These are phyloP conservation scores for Leistus spinibarbis DNA, from an alignment of 2,888 invertebrate genomes.

Conservation along the genomic window DNA sequence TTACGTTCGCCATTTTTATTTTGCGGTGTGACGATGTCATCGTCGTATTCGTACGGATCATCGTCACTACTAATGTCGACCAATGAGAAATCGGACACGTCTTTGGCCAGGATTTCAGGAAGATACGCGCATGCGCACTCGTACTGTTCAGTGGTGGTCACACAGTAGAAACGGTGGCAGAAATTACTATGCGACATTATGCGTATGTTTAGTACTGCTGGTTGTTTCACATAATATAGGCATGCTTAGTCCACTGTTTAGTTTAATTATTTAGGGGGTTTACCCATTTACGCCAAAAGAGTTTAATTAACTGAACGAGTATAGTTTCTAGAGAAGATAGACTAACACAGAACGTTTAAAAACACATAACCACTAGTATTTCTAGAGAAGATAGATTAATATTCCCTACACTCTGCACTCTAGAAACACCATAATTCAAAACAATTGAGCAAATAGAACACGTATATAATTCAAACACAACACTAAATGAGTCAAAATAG, in stretches of 20 bases:
- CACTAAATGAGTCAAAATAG: neutral
- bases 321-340: neutral
- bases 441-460: too few species aligned
- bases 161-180: neutral
- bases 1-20: conserved; percentile 16
- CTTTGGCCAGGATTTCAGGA: conserved; percentile 13
- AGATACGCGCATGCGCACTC: conserved; percentile 6
- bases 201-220: too few species aligned
- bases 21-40: conserved; percentile 32
- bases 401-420: too few species aligned
- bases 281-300: too few species aligned
- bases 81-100: conserved; percentile 16
- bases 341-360: neutral
- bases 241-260: neutral
- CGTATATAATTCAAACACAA: too few species aligned
- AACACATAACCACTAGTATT: too few species aligned
- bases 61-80: conserved; percentile 14
- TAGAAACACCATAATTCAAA: too few species aligned
- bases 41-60: conserved; percentile 37
- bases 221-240: neutral
- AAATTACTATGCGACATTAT: conserved; percentile 1
- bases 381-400: too few species aligned
- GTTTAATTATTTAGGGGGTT: neutral
- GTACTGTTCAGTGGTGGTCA: neutral
- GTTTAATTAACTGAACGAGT: neutral